Percentiles rank a stretch among this genome's conserved stretches.
phyloP scores from a whole-genome alignment of 1,140 invertebrate genomes.

The Nasonia giraulti region DNA sequence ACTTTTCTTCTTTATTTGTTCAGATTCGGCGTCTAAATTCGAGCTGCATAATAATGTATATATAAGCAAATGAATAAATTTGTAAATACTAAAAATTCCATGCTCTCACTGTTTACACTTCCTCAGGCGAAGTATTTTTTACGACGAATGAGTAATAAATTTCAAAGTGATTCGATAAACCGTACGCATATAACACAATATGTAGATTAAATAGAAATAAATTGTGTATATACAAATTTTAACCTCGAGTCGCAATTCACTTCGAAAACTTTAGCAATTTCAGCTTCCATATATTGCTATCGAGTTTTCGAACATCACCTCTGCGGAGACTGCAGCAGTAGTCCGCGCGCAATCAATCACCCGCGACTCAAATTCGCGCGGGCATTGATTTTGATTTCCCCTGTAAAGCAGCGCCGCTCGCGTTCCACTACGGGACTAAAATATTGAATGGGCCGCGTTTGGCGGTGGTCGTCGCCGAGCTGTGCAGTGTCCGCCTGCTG shows the following conservation, averaged over 20 bases:
- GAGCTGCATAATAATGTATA: slow-evolving; percentile 43
- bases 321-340: too few relatives aligned
- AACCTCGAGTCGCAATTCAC: too few relatives aligned
- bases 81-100: slow-evolving; percentile 43
- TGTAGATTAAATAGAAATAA: slow-evolving; percentile 46
- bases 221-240: slow-evolving; percentile 42
- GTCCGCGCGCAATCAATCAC: too few relatives aligned
- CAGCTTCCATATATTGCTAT: too few relatives aligned
- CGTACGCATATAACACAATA: slow-evolving; percentile 22
- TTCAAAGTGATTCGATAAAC: slow-evolving; percentile 31
- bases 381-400: slow-evolving; percentile 11
- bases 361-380: background rate
- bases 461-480: background rate
- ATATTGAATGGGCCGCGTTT: slow-evolving; percentile 41
- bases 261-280: too few relatives aligned
- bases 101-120: slow-evolving; percentile 21
- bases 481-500: background rate
- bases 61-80: slow-evolving; percentile 30
- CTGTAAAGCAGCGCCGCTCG: background rate
- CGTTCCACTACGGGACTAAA: slow-evolving; percentile 16
- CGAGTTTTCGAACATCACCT: too few relatives aligned
- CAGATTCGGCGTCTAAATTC: background rate
- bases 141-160: slow-evolving; percentile 30
- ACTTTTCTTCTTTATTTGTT: slow-evolving; percentile 9
- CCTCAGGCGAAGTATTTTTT: slow-evolving; percentile 19